Evolutionary conservation across 1,140 invertebrate genomes (phyloP).

Genomic region (Ladona fulva): DNA sequence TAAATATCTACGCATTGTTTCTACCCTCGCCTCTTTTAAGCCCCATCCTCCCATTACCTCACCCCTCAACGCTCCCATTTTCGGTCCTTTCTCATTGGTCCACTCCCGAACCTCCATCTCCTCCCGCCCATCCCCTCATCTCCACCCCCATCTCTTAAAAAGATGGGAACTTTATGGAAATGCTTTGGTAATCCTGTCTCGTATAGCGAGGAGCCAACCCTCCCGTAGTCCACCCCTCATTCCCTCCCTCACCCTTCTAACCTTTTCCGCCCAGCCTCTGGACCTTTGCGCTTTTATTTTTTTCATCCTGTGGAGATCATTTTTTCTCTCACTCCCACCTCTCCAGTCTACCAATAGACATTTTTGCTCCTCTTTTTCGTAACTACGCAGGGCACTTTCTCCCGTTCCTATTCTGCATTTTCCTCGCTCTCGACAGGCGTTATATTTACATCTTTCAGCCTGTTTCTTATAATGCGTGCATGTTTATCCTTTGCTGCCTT

Average conservation of each 20-base stretch:
- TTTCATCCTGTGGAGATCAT: constrained; percentile 59
- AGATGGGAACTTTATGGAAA: constrained; percentile 26
- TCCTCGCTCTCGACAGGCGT: too few species aligned
- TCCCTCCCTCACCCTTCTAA: not conserved
- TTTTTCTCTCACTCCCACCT: constrained; percentile 74
- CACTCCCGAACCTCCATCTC: not conserved
- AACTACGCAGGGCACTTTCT: too few species aligned
- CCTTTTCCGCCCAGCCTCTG: not conserved
- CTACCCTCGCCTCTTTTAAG: constrained; percentile 18
- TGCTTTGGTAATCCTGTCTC: constrained; percentile 14
- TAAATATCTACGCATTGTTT: constrained; percentile 14
- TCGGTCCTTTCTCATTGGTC: constrained; percentile 19
- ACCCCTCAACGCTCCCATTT: constrained; percentile 15
- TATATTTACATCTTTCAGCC: too few species aligned
- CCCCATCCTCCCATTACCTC: constrained; percentile 14
- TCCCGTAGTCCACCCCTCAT: not conserved
- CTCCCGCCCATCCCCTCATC: not conserved
- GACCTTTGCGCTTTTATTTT: not conserved
- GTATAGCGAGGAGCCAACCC: not conserved
- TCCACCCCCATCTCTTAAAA: constrained; percentile 14
- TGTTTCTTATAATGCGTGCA: too few species aligned
- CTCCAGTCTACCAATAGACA: constrained; percentile 86
- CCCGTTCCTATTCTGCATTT: too few species aligned
- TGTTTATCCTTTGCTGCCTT: too few species aligned
- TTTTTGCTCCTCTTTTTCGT: constrained; percentile 54